Evolutionary conservation across 2,113 vertebrate genomes (phyloP), one percentile per base, ranked within the genome.

Genomic region (Upupa epops): DNA sequence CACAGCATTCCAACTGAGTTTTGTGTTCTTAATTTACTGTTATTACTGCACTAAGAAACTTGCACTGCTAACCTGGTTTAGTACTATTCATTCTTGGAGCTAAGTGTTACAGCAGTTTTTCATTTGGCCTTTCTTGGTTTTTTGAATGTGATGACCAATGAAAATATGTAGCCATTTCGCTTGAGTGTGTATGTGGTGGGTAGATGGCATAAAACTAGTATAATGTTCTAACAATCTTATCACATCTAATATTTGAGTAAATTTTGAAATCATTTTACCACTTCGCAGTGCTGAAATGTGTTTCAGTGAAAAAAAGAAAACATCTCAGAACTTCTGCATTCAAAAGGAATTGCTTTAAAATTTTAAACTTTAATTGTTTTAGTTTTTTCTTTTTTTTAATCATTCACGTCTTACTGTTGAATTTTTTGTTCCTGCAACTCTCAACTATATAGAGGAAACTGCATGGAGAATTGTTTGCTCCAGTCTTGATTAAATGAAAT

Each of bases 261-360:
- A 9, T 85, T 84, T 24, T 54, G 8, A 13, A 65, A 15, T 79
- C 3, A 19, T 70, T 95, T 96, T 45, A 76, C 89, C 78, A 86
- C 76, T 94, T 95, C 88, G 78, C 96, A 89, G 71, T 96, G 85
- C 86, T 68, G 90, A 83, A 94, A 94, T 83, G 9, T 92, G 68
- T 84, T 92, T 83, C 26, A 28, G 4, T 76, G 26, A 91, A 83
- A 69, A n/a, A 26, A 46, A 58, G 55, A 61, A 45, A 8, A 65
- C 17, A 31, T 9, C 8, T 12, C 31, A 25, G 9, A 70, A 83
- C 13, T 36, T 66, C 15, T 80, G 5, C 21, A 32, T 63, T 90
- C 32, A 74, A 19, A 55, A 63, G 34, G 9, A 85, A 60, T 21
- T 34, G 31, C 17, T 31, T 48, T 77, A 48, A 71, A 45, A 42